Percentiles rank a stretch among this genome's conserved stretches.
Evolutionary conservation across 2,888 invertebrate genomes (phyloP).

Genomic region (Blera fallax): DNA sequence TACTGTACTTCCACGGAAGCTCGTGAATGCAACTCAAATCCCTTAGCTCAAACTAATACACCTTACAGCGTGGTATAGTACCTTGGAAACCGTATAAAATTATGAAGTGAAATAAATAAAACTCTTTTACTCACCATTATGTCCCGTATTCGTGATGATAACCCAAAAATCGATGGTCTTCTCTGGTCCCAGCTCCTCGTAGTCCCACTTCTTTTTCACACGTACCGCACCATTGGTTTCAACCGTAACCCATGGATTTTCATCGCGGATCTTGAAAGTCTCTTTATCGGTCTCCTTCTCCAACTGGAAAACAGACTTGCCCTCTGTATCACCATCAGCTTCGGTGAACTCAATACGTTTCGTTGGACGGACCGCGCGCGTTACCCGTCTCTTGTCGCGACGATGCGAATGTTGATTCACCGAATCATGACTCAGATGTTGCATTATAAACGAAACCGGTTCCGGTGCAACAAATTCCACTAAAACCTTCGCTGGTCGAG

Average conservation of each 20-base stretch:
- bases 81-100: too few species aligned
- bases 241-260: slow-evolving; percentile 96
- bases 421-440: slow-evolving; percentile 83
- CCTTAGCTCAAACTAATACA: too few species aligned
- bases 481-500: slow-evolving; percentile 88
- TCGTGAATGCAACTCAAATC: too few species aligned
- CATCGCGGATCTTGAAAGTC: slow-evolving; percentile 95
- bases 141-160: slow-evolving; percentile 94
- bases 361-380: slow-evolving; percentile 95
- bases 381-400: slow-evolving; percentile 90
- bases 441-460: slow-evolving; percentile 84
- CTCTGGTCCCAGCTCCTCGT: slow-evolving; percentile 95
- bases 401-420: slow-evolving; percentile 83
- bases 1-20: too few species aligned
- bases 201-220: slow-evolving; percentile 98
- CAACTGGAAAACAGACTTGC: slow-evolving; percentile 92
- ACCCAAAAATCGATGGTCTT: slow-evolving; percentile 98
- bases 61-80: too few species aligned
- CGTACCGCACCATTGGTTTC: slow-evolving; percentile 95
- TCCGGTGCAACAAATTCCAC: slow-evolving; percentile 87
- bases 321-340: slow-evolving; percentile 93
- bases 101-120: not conserved
- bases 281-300: slow-evolving; percentile 96
- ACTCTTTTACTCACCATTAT: slow-evolving; percentile 87
- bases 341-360: slow-evolving; percentile 96